Percentiles rank a stretch among this genome's conserved stretches.
Conservation (phyloP, 2,888 invertebrate species). For the Callimorpha dominula region DNA sequence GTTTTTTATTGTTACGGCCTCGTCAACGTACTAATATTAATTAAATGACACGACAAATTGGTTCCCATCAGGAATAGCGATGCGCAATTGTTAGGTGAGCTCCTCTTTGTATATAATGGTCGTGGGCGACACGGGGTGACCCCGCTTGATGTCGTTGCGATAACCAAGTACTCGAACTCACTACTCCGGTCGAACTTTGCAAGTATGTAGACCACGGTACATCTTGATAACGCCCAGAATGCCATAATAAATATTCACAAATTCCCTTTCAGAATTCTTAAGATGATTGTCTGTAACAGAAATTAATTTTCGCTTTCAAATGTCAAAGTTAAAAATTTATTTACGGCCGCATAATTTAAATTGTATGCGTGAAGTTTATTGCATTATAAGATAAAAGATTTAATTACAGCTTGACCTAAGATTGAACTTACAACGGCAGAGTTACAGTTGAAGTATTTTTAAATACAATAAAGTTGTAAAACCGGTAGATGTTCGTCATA, state of each 20-base stretch:
- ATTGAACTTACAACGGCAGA: slow-evolving; percentile 4
- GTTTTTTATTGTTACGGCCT: too few species aligned
- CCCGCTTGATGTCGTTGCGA: slow-evolving; percentile 35
- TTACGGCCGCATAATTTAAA: slow-evolving; percentile 10
- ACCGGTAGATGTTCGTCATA: background rate
- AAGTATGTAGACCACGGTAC: slow-evolving; percentile 29
- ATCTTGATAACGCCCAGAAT: slow-evolving; percentile 23
- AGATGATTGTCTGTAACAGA: slow-evolving; percentile 11
- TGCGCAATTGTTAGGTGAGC: background rate
- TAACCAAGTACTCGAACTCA: slow-evolving; percentile 23
- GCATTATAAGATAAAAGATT: slow-evolving; percentile 6
- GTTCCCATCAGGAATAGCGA: background rate
- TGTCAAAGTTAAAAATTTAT: slow-evolving; percentile 17
- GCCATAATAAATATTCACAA: slow-evolving; percentile 20
- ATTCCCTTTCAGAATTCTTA: slow-evolving; percentile 14
- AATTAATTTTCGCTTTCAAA: slow-evolving; percentile 17
- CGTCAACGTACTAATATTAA: too few species aligned
- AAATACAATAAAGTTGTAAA: background rate
- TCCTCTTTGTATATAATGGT: slow-evolving; percentile 24
- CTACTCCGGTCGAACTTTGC: slow-evolving; percentile 35
- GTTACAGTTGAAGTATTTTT: background rate
- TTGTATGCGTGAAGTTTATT: slow-evolving; percentile 15
- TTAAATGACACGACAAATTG: background rate
- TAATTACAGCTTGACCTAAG: slow-evolving; percentile 12
- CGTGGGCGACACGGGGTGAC: slow-evolving; percentile 31